Conservation (phyloP, 2,888 invertebrate species). For the Agonum fuliginosum region DNA sequence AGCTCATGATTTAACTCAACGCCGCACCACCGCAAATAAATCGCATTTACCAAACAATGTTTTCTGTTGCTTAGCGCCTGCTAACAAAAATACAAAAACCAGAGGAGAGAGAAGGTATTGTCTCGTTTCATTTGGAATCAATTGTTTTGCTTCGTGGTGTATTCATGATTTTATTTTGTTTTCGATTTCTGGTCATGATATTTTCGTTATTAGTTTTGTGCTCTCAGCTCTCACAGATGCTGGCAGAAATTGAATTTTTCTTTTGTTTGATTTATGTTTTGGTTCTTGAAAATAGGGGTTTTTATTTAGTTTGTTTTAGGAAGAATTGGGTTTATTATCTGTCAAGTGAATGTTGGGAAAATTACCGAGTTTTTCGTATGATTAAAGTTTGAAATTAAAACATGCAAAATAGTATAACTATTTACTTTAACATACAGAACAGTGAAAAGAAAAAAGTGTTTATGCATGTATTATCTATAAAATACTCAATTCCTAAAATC, state of each 20-base stretch:
- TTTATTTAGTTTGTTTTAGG: slow-evolving; percentile 25
- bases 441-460: no score
- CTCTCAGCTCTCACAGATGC: slow-evolving; percentile 12
- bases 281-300: slow-evolving; percentile 7
- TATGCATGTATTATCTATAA: no score
- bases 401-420: no score
- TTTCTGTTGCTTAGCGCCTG: slow-evolving; percentile 29
- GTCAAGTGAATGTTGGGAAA: no score
- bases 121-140: background rate
- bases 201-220: slow-evolving; percentile 21
- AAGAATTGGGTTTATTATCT: background rate
- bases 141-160: slow-evolving; percentile 6
- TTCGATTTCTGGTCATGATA: slow-evolving; percentile 29
- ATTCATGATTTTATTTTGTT: slow-evolving; percentile 36
- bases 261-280: slow-evolving; percentile 23
- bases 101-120: background rate
- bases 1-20: background rate
- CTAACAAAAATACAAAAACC: background rate
- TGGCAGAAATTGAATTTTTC: slow-evolving; percentile 23
- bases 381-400: no score
- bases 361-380: background rate
- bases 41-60: slow-evolving; percentile 16
- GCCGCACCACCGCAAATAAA: no score
- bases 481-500: no score
- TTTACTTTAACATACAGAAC: no score